Conservation (phyloP, 2,888 invertebrate species). For the Eupelmus urozonus region DNA sequence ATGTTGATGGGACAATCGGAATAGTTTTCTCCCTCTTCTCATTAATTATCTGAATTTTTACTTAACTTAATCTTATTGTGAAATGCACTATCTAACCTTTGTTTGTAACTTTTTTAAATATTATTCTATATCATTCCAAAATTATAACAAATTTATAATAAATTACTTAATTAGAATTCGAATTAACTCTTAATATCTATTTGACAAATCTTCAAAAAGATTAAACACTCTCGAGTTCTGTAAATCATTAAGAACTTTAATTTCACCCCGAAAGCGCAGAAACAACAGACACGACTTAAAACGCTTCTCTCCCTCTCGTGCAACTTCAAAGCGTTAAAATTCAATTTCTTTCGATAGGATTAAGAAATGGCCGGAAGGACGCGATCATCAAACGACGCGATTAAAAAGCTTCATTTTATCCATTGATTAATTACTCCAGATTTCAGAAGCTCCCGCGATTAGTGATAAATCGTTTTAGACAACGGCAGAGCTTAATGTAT, state of each 20-base stretch:
- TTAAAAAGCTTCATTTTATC: constrained; percentile 33
- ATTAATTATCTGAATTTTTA: constrained; percentile 24
- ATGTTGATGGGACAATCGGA: constrained; percentile 42
- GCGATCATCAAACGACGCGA: constrained; percentile 2
- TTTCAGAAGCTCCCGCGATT: not conserved
- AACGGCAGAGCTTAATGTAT: not conserved
- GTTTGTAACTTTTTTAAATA: no score
- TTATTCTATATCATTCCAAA: no score
- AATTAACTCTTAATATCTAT: no score
- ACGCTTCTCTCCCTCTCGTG: not conserved
- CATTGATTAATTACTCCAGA: constrained; percentile 29
- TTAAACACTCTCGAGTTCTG: no score
- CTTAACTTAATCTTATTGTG: not conserved
- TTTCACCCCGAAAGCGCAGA: no score
- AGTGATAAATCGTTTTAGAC: constrained; percentile 6
- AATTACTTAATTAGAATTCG: no score
- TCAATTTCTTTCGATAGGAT: constrained; percentile 31
- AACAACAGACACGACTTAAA: not conserved
- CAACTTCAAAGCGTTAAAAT: constrained; percentile 24
- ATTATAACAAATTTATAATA: no score
- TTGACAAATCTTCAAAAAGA: no score
- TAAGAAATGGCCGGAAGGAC: constrained; percentile 13
- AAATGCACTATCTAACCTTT: no score
- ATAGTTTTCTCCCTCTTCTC: constrained; percentile 17
- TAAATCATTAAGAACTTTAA: no score